Evolutionary conservation across 2,113 vertebrate genomes (phyloP), one percentile per base, ranked within the genome.

Genomic region (Triplophysa siluroides): DNA sequence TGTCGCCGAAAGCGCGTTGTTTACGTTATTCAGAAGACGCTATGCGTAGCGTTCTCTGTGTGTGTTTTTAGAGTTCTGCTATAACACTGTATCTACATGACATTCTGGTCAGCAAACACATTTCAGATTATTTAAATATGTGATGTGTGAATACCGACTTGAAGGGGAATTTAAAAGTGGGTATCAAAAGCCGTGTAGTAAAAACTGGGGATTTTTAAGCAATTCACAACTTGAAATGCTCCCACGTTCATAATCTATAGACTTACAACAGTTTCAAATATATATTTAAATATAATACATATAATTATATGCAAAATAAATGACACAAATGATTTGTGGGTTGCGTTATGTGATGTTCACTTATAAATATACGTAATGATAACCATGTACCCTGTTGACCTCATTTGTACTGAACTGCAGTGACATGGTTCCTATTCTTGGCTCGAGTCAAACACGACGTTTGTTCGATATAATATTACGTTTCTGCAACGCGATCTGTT

Each of bases 91-190:
- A 45, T 61, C 71, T 21, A 74, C 21, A 61, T 21, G 11, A 6
- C 56, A 74, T 61, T 43, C 21, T 43, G 71, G 21, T 74, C 56
- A 74, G n/a, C 52, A 74, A 43, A 60, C 71, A 61, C 21, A 38
- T 24, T 58, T 21, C 12, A 74, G 52, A 14, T 52, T 18, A 52
- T 16, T 52, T 52, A 52, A 45, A 52, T 52, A 6, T 52, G 13
- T 52, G 50, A 52, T 52, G 50, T 52, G 16, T 18, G 16, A 52
- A 18, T 52, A 13, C 16, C 0, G 13, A 52, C 14, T 52, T 52
- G 50, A 52, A 52, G 16, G 16, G 50, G 14, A 18, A 52, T 18
- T 52, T 52, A 18, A 52, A 52, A 52, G 50, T 52, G 4, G 50
- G 14, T 6, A 52, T 52, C 50, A 16, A 52, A 14, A 52, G 50